These are phyloP conservation scores for Xylota segnis DNA, from an alignment of 2,888 invertebrate genomes.

Conservation along the genomic window DNA sequence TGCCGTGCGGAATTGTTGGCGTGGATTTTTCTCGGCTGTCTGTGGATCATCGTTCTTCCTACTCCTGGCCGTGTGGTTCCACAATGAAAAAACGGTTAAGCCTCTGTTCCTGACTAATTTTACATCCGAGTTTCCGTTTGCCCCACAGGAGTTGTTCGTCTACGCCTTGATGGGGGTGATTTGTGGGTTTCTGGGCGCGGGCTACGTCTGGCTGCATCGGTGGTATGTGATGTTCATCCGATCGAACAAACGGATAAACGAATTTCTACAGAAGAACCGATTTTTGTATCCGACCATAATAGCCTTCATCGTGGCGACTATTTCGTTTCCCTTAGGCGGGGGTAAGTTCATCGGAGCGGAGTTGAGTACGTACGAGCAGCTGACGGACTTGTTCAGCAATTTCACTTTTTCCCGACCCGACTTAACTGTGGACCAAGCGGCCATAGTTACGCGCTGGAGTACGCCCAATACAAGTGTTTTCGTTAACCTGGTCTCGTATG, in stretches of 20 bases:
- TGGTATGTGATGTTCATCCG: slow-evolving; percentile 97
- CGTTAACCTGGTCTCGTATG: slow-evolving; percentile 93
- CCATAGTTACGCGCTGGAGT: slow-evolving; percentile 94
- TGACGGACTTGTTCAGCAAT: slow-evolving; percentile 94
- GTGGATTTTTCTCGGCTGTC: slow-evolving; percentile 98
- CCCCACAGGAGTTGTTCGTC: slow-evolving; percentile 97
- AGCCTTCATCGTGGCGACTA: slow-evolving; percentile 92
- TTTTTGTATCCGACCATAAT: slow-evolving; percentile 98
- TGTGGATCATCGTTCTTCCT: slow-evolving; percentile 98
- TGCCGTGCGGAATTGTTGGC: slow-evolving; percentile 99
- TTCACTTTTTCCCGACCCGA: slow-evolving; percentile 96
- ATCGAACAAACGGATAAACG: slow-evolving; percentile 94
- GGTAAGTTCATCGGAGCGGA: slow-evolving; percentile 96
- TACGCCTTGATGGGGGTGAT: slow-evolving; percentile 97
- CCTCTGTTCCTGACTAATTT: slow-evolving; percentile 97
- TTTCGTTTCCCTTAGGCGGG: slow-evolving; percentile 95
- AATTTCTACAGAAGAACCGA: slow-evolving; percentile 96
- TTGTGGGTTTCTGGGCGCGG: slow-evolving; percentile 94
- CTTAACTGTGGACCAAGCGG: slow-evolving; percentile 92
- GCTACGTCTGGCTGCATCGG: slow-evolving; percentile 96
- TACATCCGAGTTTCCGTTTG: slow-evolving; percentile 97
- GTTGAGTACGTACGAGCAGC: slow-evolving; percentile 92
- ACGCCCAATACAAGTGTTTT: slow-evolving; percentile 93
- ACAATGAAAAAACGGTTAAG: slow-evolving; percentile 96
- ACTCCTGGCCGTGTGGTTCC: slow-evolving; percentile 97